phyloP scores from a whole-genome alignment of 2,797 vertebrate genomes.

The Australoheros facetus region DNA sequence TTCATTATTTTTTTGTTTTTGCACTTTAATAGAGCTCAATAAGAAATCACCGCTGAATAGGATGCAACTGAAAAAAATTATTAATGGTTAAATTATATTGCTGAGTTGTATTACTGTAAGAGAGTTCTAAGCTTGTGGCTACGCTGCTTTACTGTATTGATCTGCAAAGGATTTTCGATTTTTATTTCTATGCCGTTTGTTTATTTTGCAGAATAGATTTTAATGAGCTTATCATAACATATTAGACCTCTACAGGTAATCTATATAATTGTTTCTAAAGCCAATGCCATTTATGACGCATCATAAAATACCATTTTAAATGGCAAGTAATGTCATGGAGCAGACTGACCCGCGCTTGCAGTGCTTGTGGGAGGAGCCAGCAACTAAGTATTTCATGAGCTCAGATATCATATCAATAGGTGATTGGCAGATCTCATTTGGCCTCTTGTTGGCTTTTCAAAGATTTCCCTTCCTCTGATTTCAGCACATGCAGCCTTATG shows the following conservation, averaged over 20 bases:
- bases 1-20: neutral
- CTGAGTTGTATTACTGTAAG: neutral
- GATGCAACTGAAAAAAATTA: neutral
- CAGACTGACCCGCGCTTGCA: neutral
- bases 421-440: constrained; percentile 13
- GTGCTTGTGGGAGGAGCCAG: constrained; percentile 9
- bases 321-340: neutral
- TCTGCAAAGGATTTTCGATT: neutral
- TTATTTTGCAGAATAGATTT: neutral
- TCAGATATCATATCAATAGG: constrained; percentile 31
- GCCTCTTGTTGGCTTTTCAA: constrained; percentile 25
- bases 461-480: constrained; percentile 2
- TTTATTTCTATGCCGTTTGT: neutral
- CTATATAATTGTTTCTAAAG: constrained; percentile 1
- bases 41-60: neutral
- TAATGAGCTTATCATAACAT: neutral
- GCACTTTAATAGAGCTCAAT: neutral
- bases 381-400: neutral
- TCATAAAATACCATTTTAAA: constrained; percentile 28
- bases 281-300: constrained; percentile 10
- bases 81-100: neutral
- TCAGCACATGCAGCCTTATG: constrained; percentile 10
- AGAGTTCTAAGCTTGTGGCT: neutral
- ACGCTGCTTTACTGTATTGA: neutral
- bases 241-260: neutral